phyloP scores from a whole-genome alignment of 2,113 vertebrate genomes.

The Emydocephalus ijimae region DNA sequence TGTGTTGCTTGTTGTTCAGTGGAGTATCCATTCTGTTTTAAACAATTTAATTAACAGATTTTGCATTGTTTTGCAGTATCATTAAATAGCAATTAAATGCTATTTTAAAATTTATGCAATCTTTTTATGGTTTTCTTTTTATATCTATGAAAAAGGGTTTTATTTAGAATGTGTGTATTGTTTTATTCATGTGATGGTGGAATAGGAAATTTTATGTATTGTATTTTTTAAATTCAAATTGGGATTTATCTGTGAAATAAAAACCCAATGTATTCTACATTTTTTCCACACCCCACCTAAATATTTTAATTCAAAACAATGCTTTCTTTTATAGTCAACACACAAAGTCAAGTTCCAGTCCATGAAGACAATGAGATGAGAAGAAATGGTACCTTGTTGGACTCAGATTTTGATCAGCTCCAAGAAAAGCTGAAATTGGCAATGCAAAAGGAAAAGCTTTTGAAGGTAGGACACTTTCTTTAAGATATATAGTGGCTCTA shows the following conservation, averaged over 20 bases:
- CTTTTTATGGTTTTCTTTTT: neutral
- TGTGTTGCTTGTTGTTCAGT: neutral
- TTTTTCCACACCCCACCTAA: constrained; percentile 17
- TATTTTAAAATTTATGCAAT: neutral
- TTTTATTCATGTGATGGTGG: neutral
- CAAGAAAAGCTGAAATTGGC: constrained; percentile 66
- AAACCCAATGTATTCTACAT: neutral
- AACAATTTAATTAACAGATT: neutral
- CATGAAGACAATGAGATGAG: constrained; percentile 66
- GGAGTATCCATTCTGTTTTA: neutral
- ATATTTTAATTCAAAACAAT: constrained; percentile 24
- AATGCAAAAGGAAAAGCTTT: constrained; percentile 67
- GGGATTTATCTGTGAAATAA: neutral
- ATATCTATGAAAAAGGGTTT: neutral
- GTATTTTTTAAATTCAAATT: neutral
- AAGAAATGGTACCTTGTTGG: constrained; percentile 49
- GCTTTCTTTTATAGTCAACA: constrained; percentile 64
- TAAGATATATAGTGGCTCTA: neutral
- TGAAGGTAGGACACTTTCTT: constrained; percentile 66
- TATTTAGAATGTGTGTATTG: neutral
- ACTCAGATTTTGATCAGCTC: constrained; percentile 64
- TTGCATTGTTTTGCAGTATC: neutral
- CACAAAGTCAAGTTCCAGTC: constrained; percentile 48
- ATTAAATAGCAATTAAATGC: neutral
- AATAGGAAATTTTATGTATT: neutral